These are phyloP conservation scores for Habroteleia sp. DNA, from an alignment of 2,888 invertebrate species.

Conservation along the genomic window DNA sequence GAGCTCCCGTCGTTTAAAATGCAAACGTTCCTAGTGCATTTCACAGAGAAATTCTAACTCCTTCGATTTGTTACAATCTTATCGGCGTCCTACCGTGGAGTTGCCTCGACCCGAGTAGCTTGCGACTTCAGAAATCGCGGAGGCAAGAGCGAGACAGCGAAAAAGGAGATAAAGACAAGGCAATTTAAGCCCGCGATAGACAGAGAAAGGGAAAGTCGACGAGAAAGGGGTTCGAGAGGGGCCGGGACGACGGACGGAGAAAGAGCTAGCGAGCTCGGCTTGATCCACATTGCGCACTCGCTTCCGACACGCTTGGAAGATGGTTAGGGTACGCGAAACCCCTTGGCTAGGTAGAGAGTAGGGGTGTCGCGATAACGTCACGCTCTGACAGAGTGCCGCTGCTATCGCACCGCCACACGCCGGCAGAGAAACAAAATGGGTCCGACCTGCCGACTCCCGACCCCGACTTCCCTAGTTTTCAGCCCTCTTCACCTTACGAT, in stretches of 20 bases:
- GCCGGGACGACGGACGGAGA: slow-evolving; percentile 24
- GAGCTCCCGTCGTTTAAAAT: slow-evolving; percentile 68
- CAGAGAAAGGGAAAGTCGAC: slow-evolving; percentile 38
- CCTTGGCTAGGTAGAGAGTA: slow-evolving; percentile 72
- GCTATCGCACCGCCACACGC: slow-evolving; percentile 83
- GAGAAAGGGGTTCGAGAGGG: slow-evolving; percentile 60
- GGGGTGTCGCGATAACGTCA: slow-evolving; percentile 82
- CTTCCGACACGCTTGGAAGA: slow-evolving; percentile 67
- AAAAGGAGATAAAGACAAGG: slow-evolving; percentile 42
- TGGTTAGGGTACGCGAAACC: slow-evolving; percentile 68
- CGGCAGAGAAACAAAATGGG: slow-evolving; percentile 82
- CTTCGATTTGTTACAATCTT: slow-evolving; percentile 76
- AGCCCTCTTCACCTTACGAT: slow-evolving; percentile 58
- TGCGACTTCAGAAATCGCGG: slow-evolving; percentile 63
- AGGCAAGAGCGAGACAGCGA: slow-evolving; percentile 48
- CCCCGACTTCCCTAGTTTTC: slow-evolving; percentile 55
- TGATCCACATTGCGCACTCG: slow-evolving; percentile 76
- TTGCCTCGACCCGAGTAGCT: slow-evolving; percentile 46
- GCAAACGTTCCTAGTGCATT: slow-evolving; percentile 73
- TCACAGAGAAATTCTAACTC: slow-evolving; percentile 76
- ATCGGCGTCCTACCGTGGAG: slow-evolving; percentile 71
- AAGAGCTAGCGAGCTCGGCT: slow-evolving; percentile 71
- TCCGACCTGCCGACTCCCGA: slow-evolving; percentile 75
- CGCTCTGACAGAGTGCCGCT: slow-evolving; percentile 83
- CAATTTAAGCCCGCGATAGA: slow-evolving; percentile 33